A percentile compares a stretch with the other conserved stretches of the same genome.
Evolutionary conservation across 2,113 vertebrate genomes (phyloP).

Genomic region (Turdus rufiventris): DNA sequence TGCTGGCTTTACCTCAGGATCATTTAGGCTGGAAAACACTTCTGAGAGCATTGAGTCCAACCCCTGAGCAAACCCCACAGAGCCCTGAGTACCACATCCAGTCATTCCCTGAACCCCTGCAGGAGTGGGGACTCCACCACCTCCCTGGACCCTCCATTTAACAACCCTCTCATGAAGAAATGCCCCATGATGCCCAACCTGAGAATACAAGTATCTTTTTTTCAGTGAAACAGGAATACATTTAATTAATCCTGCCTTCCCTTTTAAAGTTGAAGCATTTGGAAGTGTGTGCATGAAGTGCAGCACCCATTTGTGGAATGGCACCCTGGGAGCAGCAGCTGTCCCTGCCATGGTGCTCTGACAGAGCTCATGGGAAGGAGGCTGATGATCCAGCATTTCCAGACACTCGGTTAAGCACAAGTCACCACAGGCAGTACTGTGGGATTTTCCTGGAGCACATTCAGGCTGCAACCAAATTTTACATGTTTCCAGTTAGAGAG

Average conservation of each 20-base stretch:
- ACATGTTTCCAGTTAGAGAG: neutral
- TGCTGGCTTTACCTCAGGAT: neutral
- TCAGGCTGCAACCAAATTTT: neutral
- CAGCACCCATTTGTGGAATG: neutral
- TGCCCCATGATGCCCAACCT: neutral
- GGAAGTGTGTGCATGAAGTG: neutral
- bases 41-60: fast-evolving
- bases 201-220: neutral
- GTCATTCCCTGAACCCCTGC: too few relatives aligned
- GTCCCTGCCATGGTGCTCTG: neutral
- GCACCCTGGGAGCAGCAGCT: neutral
- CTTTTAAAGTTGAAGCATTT: neutral
- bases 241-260: neutral
- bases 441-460: neutral
- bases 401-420: neutral
- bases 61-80: neutral
- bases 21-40: neutral
- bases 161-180: neutral
- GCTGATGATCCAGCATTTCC: neutral
- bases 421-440: neutral
- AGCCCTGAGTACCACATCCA: neutral
- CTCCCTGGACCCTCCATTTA: neutral
- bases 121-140: neutral
- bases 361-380: neutral
- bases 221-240: neutral